Conservation (phyloP, 2,888 invertebrate species). For the Lacanobia wlatinum region DNA sequence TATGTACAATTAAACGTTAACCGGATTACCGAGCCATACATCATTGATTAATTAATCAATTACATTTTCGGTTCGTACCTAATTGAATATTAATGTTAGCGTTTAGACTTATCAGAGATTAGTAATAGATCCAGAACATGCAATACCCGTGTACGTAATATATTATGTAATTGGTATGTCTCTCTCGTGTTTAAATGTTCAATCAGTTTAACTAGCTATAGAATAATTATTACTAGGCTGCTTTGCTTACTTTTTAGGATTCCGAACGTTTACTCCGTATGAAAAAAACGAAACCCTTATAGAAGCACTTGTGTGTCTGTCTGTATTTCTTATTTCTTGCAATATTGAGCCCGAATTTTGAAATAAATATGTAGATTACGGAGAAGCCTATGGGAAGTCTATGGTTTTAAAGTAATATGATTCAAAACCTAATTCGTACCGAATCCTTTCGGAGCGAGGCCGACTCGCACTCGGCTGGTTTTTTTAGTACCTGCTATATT, state of each 20-base stretch:
- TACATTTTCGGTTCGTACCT: slow-evolving; percentile 46
- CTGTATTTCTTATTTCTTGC: no score
- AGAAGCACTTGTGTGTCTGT: no score
- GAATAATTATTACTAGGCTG: not conserved
- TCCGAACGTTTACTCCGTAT: not conserved
- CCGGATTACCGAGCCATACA: slow-evolving; percentile 26
- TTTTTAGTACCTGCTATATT: no score
- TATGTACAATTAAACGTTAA: slow-evolving; percentile 26
- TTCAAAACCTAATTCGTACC: no score
- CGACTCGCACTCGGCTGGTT: no score
- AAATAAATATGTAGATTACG: no score
- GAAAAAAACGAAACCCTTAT: not conserved
- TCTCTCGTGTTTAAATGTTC: slow-evolving; percentile 6
- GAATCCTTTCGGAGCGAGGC: no score
- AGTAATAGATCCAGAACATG: slow-evolving; percentile 40
- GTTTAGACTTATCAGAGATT: slow-evolving; percentile 54
- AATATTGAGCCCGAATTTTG: no score
- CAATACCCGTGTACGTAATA: slow-evolving; percentile 12
- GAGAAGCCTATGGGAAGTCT: no score
- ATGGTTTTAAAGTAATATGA: no score
- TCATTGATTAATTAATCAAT: slow-evolving; percentile 56
- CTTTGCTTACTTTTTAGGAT: not conserved
- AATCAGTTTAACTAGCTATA: not conserved
- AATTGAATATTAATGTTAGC: slow-evolving; percentile 58
- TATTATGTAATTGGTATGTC: not conserved